Evolutionary conservation across 2,888 invertebrate species (phyloP), one percentile per base, ranked within the genome.

Genomic region (Limnephilus rhombicus): DNA sequence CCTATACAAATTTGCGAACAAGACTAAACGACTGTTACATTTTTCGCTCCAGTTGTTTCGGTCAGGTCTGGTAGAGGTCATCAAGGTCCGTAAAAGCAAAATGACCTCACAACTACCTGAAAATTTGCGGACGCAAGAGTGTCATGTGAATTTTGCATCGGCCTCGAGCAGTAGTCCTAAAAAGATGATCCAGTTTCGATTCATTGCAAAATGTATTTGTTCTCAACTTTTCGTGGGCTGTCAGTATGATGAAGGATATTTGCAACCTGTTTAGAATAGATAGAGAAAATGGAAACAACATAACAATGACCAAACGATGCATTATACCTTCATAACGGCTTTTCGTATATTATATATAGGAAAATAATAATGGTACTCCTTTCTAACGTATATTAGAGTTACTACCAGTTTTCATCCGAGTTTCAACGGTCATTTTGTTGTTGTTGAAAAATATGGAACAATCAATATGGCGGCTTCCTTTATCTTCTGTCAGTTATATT

Each of bases 11-110:
- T 68, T 68, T n/a, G 68, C 68, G 68, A 68, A 68, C 68, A 34
- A 83, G 37, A 82, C 83, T 83, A 83, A 83, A 83, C 34, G 83
- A 18, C 83, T 83, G 83, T 83, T 83, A 83, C n/a, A 24, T n/a
- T 83, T 83, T 37, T 83, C 83, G 83, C 83, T 83, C 83, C 34
- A 83, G 31, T 83, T 83, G 37, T 37, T 83, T 41, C 83, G 83
- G 37, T n/a, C 4, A 37, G 37, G 15, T 15, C 83, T 41, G 34
- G 15, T 24, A 2, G 24, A 83, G 83, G 83, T 83, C 83, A 83
- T n/a, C 24, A 18, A 83, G 83, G 83, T 34, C 83, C 34, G 37
- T 41, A 37, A 34, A 34, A 24, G 83, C 31, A 83, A 83, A 34
- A 41, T 83, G 83, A 83, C 83, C 83, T 83, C 15, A 15, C 24